Evolutionary conservation across 2,113 vertebrate genomes (phyloP).

Genomic region (Megaleporinus macrocephalus): DNA sequence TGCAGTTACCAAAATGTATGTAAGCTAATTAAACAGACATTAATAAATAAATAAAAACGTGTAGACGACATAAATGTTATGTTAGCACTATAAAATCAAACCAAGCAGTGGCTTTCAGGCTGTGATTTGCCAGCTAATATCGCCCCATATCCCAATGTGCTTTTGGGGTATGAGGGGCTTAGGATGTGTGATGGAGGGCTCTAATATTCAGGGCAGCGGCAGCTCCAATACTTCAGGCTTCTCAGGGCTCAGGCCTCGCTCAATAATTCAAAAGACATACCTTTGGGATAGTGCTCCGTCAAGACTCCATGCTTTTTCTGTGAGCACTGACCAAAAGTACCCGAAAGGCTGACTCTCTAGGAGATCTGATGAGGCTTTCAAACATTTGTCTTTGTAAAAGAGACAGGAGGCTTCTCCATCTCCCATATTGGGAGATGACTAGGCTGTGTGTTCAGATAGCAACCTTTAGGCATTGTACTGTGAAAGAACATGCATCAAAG

Average conservation of each 20-base stretch:
- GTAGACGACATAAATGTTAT: no score
- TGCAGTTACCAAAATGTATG: no score
- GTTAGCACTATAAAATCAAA: neutral
- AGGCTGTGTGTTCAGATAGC: neutral
- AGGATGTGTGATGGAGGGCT: slow-evolving; percentile 47
- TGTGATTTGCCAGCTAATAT: slow-evolving; percentile 45
- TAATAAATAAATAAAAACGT: no score
- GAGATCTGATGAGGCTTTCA: slow-evolving; percentile 4
- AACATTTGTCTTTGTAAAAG: slow-evolving; percentile 37
- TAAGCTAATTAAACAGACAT: no score
- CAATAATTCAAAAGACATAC: slow-evolving; percentile 60
- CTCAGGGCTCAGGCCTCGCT: slow-evolving; percentile 39
- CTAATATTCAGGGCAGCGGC: slow-evolving; percentile 44
- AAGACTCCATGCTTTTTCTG: neutral
- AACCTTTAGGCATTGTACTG: neutral
- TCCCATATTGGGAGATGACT: neutral
- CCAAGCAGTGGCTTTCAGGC: neutral
- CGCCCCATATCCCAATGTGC: slow-evolving; percentile 4
- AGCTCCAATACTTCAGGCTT: slow-evolving; percentile 30
- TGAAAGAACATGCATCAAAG: neutral
- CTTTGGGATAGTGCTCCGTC: slow-evolving; percentile 41
- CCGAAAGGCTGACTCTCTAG: neutral
- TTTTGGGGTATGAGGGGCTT: neutral
- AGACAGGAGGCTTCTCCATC: neutral
- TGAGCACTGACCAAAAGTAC: slow-evolving; percentile 15